phyloP scores from a whole-genome alignment of 2,797 vertebrate species.

The Protonibea diacanthus region DNA sequence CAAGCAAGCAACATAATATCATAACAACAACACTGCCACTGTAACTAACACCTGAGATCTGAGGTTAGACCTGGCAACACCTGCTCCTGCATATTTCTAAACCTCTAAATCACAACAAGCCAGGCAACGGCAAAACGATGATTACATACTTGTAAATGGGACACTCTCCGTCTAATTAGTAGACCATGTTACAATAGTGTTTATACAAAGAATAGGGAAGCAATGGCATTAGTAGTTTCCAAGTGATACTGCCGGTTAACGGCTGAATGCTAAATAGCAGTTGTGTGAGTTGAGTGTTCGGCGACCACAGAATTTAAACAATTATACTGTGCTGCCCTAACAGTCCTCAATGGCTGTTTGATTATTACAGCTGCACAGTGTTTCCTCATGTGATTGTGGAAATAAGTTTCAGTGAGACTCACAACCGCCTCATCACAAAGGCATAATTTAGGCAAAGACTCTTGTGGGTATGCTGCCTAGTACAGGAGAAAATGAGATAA shows the following conservation, averaged over 20 bases:
- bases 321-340: neutral
- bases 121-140: neutral
- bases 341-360: neutral
- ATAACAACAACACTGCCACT: slow-evolving; percentile 22
- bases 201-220: neutral
- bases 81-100: slow-evolving; percentile 20
- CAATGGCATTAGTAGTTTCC: neutral
- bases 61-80: slow-evolving; percentile 19
- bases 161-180: neutral
- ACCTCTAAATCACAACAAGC: slow-evolving; percentile 24
- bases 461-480: neutral
- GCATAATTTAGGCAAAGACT: neutral
- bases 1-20: slow-evolving; percentile 24
- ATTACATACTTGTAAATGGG: slow-evolving; percentile 22
- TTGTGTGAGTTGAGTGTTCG: neutral
- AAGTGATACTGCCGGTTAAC: neutral
- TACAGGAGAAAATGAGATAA: neutral
- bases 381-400: slow-evolving; percentile 1
- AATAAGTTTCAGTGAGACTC: neutral
- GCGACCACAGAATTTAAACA: slow-evolving; percentile 5
- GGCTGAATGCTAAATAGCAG: slow-evolving; percentile 14
- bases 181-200: neutral
- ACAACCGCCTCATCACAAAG: slow-evolving; percentile 6
- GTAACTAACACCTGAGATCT: slow-evolving; percentile 52
- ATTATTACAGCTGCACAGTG: neutral